Base-by-base conservation (phyloP, 2,888 invertebrate species). In the Coremacera marginata region DNA sequence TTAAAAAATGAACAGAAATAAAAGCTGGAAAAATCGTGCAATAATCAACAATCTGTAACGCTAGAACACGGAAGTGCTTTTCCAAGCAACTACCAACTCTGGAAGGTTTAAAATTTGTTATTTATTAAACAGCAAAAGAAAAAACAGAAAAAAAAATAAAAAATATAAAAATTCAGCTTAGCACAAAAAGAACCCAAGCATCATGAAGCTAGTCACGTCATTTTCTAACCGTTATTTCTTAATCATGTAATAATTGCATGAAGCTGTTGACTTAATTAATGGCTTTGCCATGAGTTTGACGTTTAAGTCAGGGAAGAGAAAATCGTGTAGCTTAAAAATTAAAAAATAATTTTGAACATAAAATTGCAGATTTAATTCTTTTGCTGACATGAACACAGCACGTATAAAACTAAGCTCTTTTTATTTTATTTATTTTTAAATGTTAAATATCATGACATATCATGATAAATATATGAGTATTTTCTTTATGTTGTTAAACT, bases 21-120 rank as follows among this genome's bases (percentile, higher is more conserved):
- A 34, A 51, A 51, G 25, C 68, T 44, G 44, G 22, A 49, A 22
- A 44, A 44, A 44, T 44, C 11, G 22, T n/a, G 44, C 27, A 49
- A 51, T 62, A 78, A 67, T 68, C 78, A 78, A 72, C 75, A 78
- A 78, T 60, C 67, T 78, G 72, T 70, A 75, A 78, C 78, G 68
- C 52, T 57, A 57, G 37, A 72, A 78, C 78, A 76, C 75, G 78
- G 72, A 72, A 78, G 68, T 72, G 57, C 51, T 55, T 44, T 65
- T 71, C 63, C 49, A 51, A 63, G 25, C 49, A 25, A 25, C 63
- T 27, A 14, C 31, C 5, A 19, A 55, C 55, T 55, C 55, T 55
- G 14, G 14, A 11, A 44, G 44, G 44, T 44, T 44, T 44, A 44
- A 14, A 44, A 44, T 44, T 44, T 44, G 44, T 44, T 44, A 44